Base-by-base conservation (phyloP, 2,888 invertebrate genomes). In the Drosophila gaucha region DNA sequence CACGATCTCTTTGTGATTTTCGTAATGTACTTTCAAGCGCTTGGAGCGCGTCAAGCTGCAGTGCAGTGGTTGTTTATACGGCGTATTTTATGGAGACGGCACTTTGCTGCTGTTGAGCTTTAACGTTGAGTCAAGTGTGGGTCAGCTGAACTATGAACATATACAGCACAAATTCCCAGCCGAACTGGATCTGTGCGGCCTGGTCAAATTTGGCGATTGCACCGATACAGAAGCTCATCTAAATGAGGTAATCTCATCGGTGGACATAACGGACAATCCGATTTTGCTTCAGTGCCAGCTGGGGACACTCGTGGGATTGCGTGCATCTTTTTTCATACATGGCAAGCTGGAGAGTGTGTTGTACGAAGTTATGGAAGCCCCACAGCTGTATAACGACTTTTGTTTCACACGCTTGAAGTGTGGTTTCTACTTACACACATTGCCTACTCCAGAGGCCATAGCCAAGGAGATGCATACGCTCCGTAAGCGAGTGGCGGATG, bases 241-340 rank as follows among this genome's bases (percentile, higher is more conserved):
- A 24, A 94, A 93, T 88, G 94, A 94, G 89, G 93, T 93, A 77
- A 89, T 94, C 36, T 93, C 94, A 91, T 94, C 95, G 91, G 94
- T 96, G 59, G 95, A 96, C 89, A 95, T 96, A 80, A 96, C 96
- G 50, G 96, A 96, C 87, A 96, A 96, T 92, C 96, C 96, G 3
- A 92, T 96, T 59, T 92, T 96, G 51, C 91, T 96, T 38, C 92
- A 93, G 59, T 93, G 93, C 77, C 92, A 92, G 18, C 91, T 93
- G 67, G 93, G 94, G 14, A 93, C 93, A 72, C 91, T 93, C n/a
- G 91, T 92, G 18, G 93, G 93, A 12, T 91, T 96, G 78, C 93
- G 94, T 85, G 93, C 95, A 10, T 94, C 94, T 73, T 94, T 95
- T 89, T 93, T 95, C 70, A 94, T 95, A 35, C 95, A 96, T 91